Conservation (phyloP, 92 coral and sea anemone genomes). For the Scolanthus callimorphus region DNA sequence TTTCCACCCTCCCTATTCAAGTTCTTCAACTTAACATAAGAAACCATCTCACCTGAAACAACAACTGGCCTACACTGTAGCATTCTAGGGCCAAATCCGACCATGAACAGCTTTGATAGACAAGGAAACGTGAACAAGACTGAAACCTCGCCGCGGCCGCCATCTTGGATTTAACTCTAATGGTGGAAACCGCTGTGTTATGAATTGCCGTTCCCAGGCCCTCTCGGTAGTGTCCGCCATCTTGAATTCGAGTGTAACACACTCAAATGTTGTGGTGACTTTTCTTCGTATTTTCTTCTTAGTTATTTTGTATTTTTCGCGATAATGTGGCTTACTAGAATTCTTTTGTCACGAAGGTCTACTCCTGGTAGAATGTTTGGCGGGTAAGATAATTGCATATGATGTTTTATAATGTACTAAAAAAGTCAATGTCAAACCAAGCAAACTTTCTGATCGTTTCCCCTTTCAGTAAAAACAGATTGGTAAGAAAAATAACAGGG, state of each 20-base stretch:
- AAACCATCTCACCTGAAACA: conserved; percentile 64
- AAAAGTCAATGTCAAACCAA: not conserved
- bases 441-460: not conserved
- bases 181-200: conserved; percentile 13
- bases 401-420: no score
- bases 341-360: conserved; percentile 49
- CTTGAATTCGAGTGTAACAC: not conserved
- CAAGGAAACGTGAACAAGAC: conserved; percentile 28
- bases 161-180: conserved; percentile 42
- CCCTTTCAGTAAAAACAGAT: conserved; percentile 68
- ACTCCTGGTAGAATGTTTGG: conserved; percentile 77
- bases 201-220: conserved; percentile 12
- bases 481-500: conserved; percentile 61
- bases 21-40: no score
- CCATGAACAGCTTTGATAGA: conserved; percentile 24
- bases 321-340: conserved; percentile 69
- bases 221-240: conserved; percentile 28
- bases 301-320: no score
- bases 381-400: conserved; percentile 46
- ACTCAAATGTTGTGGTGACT: no score
- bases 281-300: no score
- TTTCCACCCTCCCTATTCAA: no score
- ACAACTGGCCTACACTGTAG: conserved; percentile 4
- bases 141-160: conserved; percentile 31
- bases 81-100: not conserved